These are phyloP conservation scores for Sarotherodon lohbergeri DNA, from an alignment of 2,113 vertebrate genomes.

Conservation along the genomic window DNA sequence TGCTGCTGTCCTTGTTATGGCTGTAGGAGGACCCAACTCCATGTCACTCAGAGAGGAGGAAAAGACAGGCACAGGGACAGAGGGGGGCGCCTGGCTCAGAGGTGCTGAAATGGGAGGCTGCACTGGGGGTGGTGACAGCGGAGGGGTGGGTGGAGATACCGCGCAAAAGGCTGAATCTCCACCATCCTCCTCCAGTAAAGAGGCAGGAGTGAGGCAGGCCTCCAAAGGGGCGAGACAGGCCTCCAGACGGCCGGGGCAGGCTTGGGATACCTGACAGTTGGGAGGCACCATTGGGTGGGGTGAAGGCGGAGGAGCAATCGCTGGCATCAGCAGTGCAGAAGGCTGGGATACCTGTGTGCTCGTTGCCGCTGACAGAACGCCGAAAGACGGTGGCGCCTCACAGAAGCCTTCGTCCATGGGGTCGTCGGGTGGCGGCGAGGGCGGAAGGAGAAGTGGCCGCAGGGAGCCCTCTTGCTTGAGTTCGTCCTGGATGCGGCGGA, in stretches of 20 bases:
- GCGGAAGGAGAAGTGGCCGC: conserved; percentile 79
- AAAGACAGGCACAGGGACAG: conserved; percentile 64
- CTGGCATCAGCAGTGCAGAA: conserved; percentile 46
- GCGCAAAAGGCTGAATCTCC: conserved; percentile 77
- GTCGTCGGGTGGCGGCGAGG: conserved; percentile 81
- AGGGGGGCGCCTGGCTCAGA: conserved; percentile 57
- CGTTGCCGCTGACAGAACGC: conserved; percentile 50
- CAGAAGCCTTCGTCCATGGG: conserved; percentile 82
- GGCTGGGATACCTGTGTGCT: conserved; percentile 41
- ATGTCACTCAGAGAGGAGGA: conserved; percentile 88
- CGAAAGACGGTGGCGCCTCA: conserved; percentile 81
- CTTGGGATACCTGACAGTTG: conserved; percentile 22
- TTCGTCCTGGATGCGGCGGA: conserved; percentile 96
- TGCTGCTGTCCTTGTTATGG: conserved; percentile 62
- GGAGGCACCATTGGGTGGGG: conserved; percentile 54
- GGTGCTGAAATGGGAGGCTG: conserved; percentile 51
- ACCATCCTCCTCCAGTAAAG: conserved; percentile 87
- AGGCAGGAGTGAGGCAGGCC: conserved; percentile 92
- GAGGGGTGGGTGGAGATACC: conserved; percentile 70
- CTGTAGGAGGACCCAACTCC: conserved; percentile 78
- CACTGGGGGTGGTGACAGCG: conserved; percentile 75
- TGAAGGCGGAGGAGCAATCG: conserved; percentile 68
- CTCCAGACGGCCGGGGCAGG: conserved; percentile 8
- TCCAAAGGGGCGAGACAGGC: conserved; percentile 75
- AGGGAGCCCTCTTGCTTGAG: conserved; percentile 92